These are phyloP conservation scores for Drosophila nigricruria DNA, from an alignment of 2,888 invertebrate genomes.

Conservation along the genomic window DNA sequence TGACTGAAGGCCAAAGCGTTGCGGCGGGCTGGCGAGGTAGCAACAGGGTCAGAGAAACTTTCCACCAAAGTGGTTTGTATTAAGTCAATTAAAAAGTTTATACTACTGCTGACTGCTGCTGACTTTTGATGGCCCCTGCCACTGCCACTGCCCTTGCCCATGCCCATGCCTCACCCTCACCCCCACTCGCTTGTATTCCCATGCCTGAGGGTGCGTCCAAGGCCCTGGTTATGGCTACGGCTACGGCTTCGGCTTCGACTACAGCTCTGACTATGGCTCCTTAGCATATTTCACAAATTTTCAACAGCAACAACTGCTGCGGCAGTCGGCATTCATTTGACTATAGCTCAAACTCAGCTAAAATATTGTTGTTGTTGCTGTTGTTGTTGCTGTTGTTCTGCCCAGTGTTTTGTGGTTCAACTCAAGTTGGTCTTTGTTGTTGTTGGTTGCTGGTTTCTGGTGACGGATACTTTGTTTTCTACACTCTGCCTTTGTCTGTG, in stretches of 20 bases:
- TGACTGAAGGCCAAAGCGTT: not conserved
- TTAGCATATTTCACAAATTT: slow-evolving; percentile 74
- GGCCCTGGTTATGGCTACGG: not conserved
- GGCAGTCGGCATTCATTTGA: slow-evolving; percentile 62
- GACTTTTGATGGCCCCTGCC: slow-evolving; percentile 68
- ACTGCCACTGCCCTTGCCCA: not conserved
- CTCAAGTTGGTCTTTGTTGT: slow-evolving; percentile 26
- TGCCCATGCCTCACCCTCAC: not conserved
- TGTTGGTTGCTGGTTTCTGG: slow-evolving; percentile 31
- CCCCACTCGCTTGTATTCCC: slow-evolving; percentile 3
- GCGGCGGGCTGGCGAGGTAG: slow-evolving; percentile 33
- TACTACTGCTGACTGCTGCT: slow-evolving; percentile 72
- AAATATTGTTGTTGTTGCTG: slow-evolving; percentile 28
- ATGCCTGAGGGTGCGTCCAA: slow-evolving; percentile 5
- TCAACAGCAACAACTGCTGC: slow-evolving; percentile 44
- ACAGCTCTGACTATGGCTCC: slow-evolving; percentile 35
- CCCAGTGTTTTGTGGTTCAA: slow-evolving; percentile 59
- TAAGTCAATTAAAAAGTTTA: slow-evolving; percentile 80
- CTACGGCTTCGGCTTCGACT: slow-evolving; percentile 2
- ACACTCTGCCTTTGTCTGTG: not conserved
- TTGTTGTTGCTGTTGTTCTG: slow-evolving; percentile 25
- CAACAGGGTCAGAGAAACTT: slow-evolving; percentile 77
- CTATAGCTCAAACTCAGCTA: slow-evolving; percentile 37
- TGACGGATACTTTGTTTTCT: slow-evolving; percentile 49
- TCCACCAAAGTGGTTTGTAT: slow-evolving; percentile 80